Conservation (phyloP, 2,113 vertebrate genomes). For the Rhynchopsitta pachyrhyncha region DNA sequence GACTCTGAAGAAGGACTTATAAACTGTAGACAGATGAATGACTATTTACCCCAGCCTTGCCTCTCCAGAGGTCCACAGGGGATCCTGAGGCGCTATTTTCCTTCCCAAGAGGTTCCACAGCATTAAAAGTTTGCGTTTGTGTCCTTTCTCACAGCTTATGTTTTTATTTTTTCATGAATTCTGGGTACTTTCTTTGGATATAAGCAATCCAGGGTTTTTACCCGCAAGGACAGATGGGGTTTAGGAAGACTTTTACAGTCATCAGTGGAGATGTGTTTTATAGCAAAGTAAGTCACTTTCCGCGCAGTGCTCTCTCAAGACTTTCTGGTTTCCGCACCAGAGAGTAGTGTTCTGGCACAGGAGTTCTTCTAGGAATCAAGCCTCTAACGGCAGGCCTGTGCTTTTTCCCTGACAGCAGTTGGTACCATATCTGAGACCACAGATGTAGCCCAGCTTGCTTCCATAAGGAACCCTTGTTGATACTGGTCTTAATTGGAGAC, state of each 20-base stretch:
- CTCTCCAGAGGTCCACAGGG: neutral
- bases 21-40: neutral
- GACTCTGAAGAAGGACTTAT: neutral
- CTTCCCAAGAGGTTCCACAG: neutral
- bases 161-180: neutral
- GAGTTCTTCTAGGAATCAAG: neutral
- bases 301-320: too few species aligned
- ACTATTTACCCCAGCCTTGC: neutral
- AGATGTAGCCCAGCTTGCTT: neutral
- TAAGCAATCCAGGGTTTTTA: neutral
- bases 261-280: neutral
- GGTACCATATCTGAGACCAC: neutral
- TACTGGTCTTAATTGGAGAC: neutral
- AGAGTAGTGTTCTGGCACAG: neutral
- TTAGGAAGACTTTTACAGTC: neutral
- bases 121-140: neutral
- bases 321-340: neutral
- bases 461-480: neutral
- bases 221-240: fast-evolving
- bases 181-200: neutral
- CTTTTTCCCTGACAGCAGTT: neutral
- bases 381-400: neutral
- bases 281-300: neutral
- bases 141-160: neutral
- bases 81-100: neutral